These are phyloP conservation scores for Neopelma chrysocephalum DNA, from an alignment of 2,797 vertebrate genomes.

Conservation along the genomic window DNA sequence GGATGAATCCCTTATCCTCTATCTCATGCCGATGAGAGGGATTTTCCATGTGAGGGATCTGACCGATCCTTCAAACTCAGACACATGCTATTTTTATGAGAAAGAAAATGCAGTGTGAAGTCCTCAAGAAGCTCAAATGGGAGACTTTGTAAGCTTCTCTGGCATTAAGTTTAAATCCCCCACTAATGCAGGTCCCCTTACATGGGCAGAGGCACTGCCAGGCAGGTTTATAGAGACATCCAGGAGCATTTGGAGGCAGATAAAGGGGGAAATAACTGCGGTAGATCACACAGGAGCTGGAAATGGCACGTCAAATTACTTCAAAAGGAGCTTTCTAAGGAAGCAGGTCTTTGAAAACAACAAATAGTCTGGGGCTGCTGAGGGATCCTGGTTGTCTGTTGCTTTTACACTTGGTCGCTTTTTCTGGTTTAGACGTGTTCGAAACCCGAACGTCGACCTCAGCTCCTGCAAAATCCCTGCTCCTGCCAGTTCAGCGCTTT, in stretches of 20 bases:
- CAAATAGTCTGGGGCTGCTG: slow-evolving; percentile 47
- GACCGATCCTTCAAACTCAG: slow-evolving; percentile 31
- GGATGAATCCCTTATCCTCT: slow-evolving; percentile 45
- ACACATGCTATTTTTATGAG: not conserved
- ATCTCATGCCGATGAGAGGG: not conserved
- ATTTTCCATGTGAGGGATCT: slow-evolving; percentile 55
- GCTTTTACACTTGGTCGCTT: slow-evolving; percentile 1
- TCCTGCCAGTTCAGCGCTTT: not conserved
- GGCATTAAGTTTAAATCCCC: slow-evolving; percentile 38
- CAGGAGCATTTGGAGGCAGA: slow-evolving; percentile 12
- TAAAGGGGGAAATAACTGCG: slow-evolving; percentile 43
- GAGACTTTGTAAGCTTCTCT: slow-evolving; percentile 23
- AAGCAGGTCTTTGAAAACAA: slow-evolving; percentile 64
- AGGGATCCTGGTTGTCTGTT: slow-evolving; percentile 31
- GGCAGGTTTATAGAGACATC: slow-evolving; percentile 40
- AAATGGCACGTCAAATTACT: slow-evolving; percentile 58
- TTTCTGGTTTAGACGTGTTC: not conserved
- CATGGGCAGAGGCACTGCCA: slow-evolving; percentile 24
- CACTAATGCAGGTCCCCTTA: slow-evolving; percentile 6
- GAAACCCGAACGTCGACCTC: not conserved
- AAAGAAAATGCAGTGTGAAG: not conserved
- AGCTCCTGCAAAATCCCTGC: not conserved
- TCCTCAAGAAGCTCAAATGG: slow-evolving; percentile 9
- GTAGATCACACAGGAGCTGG: slow-evolving; percentile 52
- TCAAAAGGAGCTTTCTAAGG: slow-evolving; percentile 60